A percentile compares a stretch with the other conserved stretches of the same genome.
Conservation (phyloP, 2,888 invertebrate species). For the Ferdinandea cuprea region DNA sequence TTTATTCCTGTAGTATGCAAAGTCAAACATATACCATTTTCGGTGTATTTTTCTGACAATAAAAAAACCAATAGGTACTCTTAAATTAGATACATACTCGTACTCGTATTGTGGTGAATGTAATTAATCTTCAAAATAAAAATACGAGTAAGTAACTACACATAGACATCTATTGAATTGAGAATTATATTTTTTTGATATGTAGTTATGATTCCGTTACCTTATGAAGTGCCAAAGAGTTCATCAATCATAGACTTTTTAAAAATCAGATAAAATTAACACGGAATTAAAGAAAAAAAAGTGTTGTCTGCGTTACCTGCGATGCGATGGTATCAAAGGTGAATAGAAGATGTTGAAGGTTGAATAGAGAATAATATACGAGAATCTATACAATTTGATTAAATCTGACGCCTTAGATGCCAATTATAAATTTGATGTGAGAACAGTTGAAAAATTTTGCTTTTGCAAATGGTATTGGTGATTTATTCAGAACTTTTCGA, state of each 20-base stretch:
- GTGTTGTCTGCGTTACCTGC: slow-evolving; percentile 1
- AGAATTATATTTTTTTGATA: slow-evolving; percentile 24
- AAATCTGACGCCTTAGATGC: not conserved
- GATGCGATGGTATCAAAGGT: slow-evolving; percentile 16
- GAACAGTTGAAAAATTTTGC: not conserved
- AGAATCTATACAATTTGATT: not conserved
- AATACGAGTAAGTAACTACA: slow-evolving; percentile 6
- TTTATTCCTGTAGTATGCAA: not conserved
- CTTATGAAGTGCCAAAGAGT: slow-evolving; percentile 39
- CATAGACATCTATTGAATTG: slow-evolving; percentile 30
- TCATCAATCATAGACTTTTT: slow-evolving; percentile 50
- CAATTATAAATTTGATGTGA: slow-evolving; percentile 12
- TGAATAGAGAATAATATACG: slow-evolving; percentile 9
- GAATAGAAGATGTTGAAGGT: slow-evolving; percentile 51
- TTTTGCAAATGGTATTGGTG: not conserved
- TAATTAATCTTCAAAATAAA: slow-evolving; percentile 39
- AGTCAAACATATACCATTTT: not conserved
- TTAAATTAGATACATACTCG: not conserved
- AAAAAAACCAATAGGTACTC: too few relatives aligned
- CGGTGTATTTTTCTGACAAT: not conserved
- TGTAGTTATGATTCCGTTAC: slow-evolving; percentile 9
- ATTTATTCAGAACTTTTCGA: too few relatives aligned
- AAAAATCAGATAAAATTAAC: slow-evolving; percentile 33
- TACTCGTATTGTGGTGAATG: not conserved
- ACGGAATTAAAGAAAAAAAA: slow-evolving; percentile 6